These are phyloP conservation scores for Grus americana DNA, from an alignment of 2,113 vertebrate genomes.

Conservation along the genomic window DNA sequence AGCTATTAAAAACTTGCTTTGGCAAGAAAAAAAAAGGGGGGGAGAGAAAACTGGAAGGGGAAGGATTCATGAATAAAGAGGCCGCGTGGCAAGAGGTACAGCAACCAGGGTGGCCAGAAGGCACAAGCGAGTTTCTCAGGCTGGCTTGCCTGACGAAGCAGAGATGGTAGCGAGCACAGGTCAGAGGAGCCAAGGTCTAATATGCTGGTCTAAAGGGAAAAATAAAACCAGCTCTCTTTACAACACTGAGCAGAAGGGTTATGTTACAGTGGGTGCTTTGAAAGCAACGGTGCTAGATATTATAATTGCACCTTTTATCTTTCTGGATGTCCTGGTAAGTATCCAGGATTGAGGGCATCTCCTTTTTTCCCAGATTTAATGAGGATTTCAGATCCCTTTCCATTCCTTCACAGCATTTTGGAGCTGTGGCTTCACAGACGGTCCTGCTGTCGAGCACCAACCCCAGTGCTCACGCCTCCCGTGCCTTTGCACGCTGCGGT, in stretches of 20 bases:
- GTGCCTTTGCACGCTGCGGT: fast-evolving
- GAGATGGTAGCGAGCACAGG: background rate
- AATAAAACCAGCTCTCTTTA: background rate
- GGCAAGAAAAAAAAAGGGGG: background rate
- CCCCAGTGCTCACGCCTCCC: background rate
- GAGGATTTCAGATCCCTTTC: background rate
- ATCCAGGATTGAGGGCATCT: background rate
- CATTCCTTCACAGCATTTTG: background rate
- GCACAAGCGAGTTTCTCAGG: background rate
- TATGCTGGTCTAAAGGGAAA: background rate
- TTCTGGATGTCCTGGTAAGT: background rate
- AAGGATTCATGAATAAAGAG: constrained; percentile 39
- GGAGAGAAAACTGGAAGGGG: background rate
- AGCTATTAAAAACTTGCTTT: constrained; percentile 62
- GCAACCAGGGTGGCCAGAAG: background rate
- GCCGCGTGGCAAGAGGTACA: background rate
- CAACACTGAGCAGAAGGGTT: background rate
- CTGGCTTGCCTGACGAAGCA: background rate
- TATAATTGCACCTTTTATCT: background rate
- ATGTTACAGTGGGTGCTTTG: background rate
- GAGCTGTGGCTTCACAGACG: background rate
- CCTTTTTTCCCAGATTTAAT: background rate
- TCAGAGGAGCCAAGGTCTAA: background rate
- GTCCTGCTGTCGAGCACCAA: fast-evolving
- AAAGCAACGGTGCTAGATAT: background rate